Evolutionary conservation across 2,113 vertebrate species (phyloP).

Genomic region (Larimichthys polyactis): DNA sequence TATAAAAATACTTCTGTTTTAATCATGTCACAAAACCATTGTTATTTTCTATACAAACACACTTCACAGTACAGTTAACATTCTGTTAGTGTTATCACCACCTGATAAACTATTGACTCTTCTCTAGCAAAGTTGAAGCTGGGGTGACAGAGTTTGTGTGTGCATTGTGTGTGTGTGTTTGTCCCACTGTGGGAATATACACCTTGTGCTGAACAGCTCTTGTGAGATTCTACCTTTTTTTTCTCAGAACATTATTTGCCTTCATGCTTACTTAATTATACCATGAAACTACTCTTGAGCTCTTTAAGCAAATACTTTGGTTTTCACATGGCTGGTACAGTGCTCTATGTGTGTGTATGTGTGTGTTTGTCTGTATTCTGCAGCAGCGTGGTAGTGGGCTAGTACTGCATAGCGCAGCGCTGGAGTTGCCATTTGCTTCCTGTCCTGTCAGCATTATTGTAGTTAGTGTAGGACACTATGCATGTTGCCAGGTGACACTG

Average conservation of each 20-base stretch:
- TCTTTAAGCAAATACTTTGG: conserved; percentile 14
- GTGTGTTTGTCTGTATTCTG: conserved; percentile 3
- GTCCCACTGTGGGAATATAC: neutral
- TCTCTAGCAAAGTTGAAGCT: conserved; percentile 1
- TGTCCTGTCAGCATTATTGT: conserved; percentile 63
- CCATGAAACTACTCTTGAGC: neutral
- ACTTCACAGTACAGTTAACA: neutral
- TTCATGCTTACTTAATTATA: neutral
- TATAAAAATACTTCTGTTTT: neutral
- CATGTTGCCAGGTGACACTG: conserved; percentile 52
- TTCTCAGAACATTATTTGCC: neutral
- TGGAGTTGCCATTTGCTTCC: conserved; percentile 24
- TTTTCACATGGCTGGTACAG: neutral
- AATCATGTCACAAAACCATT: neutral
- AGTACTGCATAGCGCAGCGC: conserved; percentile 45
- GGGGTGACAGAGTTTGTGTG: neutral
- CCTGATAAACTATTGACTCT: conserved; percentile 26
- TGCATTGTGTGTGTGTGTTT: neutral
- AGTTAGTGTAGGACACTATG: neutral
- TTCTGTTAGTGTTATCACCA: conserved; percentile 2
- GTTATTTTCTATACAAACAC: neutral
- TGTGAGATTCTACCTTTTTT: neutral
- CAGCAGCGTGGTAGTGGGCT: conserved; percentile 21
- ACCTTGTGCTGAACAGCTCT: neutral
- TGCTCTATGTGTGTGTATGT: neutral